These are phyloP conservation scores for Dendrocopos noguchii DNA, from an alignment of 2,113 vertebrate species.

Conservation along the genomic window DNA sequence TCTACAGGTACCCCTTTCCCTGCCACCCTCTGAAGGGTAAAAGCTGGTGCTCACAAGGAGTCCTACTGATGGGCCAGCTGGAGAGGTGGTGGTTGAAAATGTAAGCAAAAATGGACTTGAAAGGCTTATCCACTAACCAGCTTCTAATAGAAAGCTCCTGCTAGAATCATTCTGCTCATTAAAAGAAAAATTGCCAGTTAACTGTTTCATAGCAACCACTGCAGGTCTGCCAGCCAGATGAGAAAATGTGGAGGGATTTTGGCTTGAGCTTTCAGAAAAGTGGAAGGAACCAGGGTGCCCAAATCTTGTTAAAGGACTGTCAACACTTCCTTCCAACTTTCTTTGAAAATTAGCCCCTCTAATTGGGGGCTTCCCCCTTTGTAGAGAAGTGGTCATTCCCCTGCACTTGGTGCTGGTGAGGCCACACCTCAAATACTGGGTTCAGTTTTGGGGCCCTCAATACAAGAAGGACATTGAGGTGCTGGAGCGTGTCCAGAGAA, in stretches of 20 bases:
- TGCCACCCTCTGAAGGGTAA: background rate
- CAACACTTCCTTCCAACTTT: background rate
- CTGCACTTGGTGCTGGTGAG: background rate
- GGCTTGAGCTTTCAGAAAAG: background rate
- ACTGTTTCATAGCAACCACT: background rate
- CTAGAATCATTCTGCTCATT: background rate
- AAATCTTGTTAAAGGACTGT: background rate
- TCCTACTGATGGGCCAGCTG: background rate
- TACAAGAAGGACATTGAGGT: too few relatives aligned
- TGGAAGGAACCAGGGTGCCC: background rate
- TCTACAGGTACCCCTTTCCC: background rate
- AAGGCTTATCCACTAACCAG: background rate
- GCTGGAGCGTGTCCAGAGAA: background rate
- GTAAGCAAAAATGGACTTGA: slow-evolving; percentile 31
- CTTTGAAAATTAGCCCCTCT: background rate
- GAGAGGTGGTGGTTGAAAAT: background rate
- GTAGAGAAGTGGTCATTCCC: background rate
- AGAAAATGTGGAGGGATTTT: background rate
- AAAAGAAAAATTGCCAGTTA: slow-evolving; percentile 20
- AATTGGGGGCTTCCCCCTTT: background rate
- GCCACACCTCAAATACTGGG: background rate
- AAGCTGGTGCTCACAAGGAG: background rate
- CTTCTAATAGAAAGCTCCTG: background rate
- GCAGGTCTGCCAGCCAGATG: background rate
- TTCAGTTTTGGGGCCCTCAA: too few relatives aligned